phyloP scores from a whole-genome alignment of 2,888 invertebrate genomes.

The Leucophenga montana region DNA sequence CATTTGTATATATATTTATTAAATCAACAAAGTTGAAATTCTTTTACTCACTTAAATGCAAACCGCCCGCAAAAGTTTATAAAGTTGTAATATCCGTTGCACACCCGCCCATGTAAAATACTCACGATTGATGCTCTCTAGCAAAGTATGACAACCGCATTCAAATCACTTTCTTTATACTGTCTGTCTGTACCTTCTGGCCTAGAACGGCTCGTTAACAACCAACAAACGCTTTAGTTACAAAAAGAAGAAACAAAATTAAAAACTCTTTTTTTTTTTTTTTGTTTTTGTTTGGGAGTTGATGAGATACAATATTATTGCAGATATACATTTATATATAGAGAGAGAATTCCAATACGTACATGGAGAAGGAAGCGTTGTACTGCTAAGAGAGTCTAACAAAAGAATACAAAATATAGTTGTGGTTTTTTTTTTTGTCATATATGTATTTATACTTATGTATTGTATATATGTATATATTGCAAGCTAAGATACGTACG shows the following conservation, averaged over 20 bases:
- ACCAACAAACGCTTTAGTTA: too few species aligned
- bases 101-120: slow-evolving; percentile 12
- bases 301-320: too few species aligned
- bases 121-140: slow-evolving; percentile 17
- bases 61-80: slow-evolving; percentile 8
- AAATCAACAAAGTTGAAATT: slow-evolving; percentile 1
- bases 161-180: slow-evolving; percentile 6
- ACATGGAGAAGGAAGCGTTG: too few species aligned
- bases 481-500: not conserved
- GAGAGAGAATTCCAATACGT: too few species aligned
- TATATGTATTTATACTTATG: not conserved
- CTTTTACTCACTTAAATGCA: slow-evolving; percentile 22
- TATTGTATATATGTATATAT: not conserved
- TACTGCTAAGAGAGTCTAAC: too few species aligned
- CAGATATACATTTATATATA: too few species aligned
- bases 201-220: not conserved
- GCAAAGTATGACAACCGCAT: slow-evolving; percentile 5
- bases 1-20: not conserved
- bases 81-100: too few species aligned
- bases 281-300: too few species aligned
- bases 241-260: too few species aligned
- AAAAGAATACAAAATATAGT: too few species aligned
- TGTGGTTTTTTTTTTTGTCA: not conserved
- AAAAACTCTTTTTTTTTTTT: too few species aligned
- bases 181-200: slow-evolving; percentile 6